Evolutionary conservation across 2,888 invertebrate genomes (phyloP), one percentile per base, ranked within the genome.

Genomic region (Spodoptera littoralis): DNA sequence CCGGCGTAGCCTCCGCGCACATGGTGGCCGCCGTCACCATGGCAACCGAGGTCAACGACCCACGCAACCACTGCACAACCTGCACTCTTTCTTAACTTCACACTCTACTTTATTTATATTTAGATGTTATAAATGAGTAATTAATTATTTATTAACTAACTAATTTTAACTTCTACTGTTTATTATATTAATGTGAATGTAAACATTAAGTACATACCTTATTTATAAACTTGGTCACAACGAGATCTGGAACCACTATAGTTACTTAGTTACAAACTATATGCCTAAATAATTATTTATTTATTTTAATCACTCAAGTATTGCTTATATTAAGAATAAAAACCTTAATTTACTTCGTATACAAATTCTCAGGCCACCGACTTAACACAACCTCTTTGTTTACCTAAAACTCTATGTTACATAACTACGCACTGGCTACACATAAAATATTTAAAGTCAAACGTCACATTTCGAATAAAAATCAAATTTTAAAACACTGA

Each of bases 21-120:
- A 89, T 88, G 90, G 88, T 87, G 86, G 85, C 87, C 84, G 82
- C 87, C 81, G 92, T 94, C 60, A 78, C 86, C 89, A 91, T 92
- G 87, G 84, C 87, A 83, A 92, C 93, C 75, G 77, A 77, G 92
- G 90, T 92, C 92, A 88, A 89, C 85, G 91, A 91, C 90, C 92
- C 87, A 85, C 86, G 86, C 89, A 77, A 83, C 80, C 82, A 82
- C 85, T 80, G 76, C 80, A 82, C 79, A 83, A 83, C 83, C 84
- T 85, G 84, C 75, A 79, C 60, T 73, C 66, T 73, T 75, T 68
- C 65, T 65, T 70, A 69, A 61, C 49, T 62, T 41, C 44, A 64
- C 71, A 54, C 44, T 36, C 44, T 50, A 0, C 42, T 55, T 52
- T 41, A 43, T 36, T 36, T 2, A 5, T 36, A 36, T 9, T 36